These are phyloP conservation scores for Dorcus parallelipipedus DNA, from an alignment of 2,888 invertebrate species.

Conservation along the genomic window DNA sequence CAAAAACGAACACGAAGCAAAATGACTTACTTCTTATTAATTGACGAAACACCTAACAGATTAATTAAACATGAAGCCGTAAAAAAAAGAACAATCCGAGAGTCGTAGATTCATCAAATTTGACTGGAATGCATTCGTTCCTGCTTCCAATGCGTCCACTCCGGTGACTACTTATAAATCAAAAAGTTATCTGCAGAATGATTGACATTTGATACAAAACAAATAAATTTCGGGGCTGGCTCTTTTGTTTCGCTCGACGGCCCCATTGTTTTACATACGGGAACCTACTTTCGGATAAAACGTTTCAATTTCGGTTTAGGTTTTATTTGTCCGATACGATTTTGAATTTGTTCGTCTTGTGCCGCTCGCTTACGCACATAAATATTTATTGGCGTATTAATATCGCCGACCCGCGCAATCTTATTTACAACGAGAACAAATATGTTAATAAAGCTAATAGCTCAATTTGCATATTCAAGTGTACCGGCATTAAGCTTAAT, in stretches of 20 bases:
- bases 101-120: constrained; percentile 25
- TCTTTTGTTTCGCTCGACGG: constrained; percentile 29
- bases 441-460: constrained; percentile 3
- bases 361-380: no score
- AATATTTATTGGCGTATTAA: no score
- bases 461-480: constrained; percentile 9
- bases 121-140: constrained; percentile 10
- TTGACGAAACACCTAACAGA: constrained; percentile 24
- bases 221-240: constrained; percentile 29
- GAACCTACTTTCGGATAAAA: constrained; percentile 1
- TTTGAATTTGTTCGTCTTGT: no score
- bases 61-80: constrained; percentile 19
- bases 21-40: constrained; percentile 13
- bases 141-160: constrained; percentile 4
- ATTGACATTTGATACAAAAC: constrained; percentile 32
- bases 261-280: constrained; percentile 23
- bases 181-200: constrained; percentile 30
- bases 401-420: neutral
- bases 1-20: no score
- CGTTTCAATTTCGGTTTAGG: constrained; percentile 12
- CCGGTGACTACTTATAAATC: constrained; percentile 27
- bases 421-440: constrained; percentile 8
- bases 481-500: neutral
- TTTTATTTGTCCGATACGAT: no score
- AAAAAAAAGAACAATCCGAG: constrained; percentile 10